Conservation (phyloP, 2,797 vertebrate genomes). For the Capromys pilorides region DNA sequence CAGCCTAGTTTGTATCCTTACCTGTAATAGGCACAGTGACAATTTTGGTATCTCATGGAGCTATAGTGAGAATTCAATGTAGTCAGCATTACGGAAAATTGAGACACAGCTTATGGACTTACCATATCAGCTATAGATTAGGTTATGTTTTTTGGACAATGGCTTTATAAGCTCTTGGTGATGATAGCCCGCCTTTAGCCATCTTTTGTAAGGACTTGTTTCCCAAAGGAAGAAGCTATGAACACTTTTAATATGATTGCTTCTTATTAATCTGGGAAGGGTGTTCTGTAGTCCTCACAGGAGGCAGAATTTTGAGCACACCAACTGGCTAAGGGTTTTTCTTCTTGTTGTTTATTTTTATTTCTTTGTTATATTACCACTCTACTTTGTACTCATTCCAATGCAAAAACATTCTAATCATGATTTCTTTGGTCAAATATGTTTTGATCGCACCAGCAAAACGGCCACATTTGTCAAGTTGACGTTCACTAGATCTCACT, state of each 20-base stretch:
- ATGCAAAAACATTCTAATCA: background rate
- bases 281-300: background rate
- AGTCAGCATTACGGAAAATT: background rate
- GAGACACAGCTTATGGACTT: background rate
- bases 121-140: background rate
- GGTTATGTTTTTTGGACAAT: background rate
- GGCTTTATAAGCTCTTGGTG: conserved; percentile 12
- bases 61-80: background rate
- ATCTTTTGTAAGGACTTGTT: background rate
- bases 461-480: background rate
- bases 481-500: background rate
- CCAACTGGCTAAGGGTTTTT: background rate
- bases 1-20: background rate
- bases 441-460: conserved; percentile 38
- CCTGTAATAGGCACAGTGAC: background rate
- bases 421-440: background rate
- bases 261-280: conserved; percentile 1
- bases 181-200: background rate
- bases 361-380: background rate
- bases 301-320: background rate
- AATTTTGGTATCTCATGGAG: background rate
- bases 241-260: background rate
- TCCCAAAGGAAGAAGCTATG: background rate
- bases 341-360: background rate
- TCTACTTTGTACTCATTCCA: background rate